phyloP scores from a whole-genome alignment of 23 tunicate genomes.

The Halocynthia roretzi region DNA sequence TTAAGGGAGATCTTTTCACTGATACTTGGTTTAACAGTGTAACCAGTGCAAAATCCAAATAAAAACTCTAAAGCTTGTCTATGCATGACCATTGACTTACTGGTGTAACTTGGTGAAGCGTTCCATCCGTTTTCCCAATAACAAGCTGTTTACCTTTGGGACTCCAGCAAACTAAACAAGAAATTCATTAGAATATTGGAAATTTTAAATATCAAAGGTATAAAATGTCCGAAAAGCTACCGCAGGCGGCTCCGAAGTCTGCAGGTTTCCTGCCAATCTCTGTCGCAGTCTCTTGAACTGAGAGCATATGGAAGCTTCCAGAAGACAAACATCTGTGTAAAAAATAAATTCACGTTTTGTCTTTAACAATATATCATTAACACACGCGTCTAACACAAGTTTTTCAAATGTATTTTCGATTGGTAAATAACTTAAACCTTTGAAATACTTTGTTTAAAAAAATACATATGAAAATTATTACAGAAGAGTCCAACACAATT shows the following conservation, averaged over 20 bases:
- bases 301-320: constrained; percentile 66
- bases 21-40: neutral
- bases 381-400: too few relatives aligned
- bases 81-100: constrained; percentile 23
- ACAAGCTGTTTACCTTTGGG: constrained; percentile 93
- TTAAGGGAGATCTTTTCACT: neutral
- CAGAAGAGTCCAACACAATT: too few relatives aligned
- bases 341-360: neutral
- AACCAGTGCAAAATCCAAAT: neutral
- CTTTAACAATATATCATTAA: neutral
- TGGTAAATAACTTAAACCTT: too few relatives aligned
- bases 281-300: constrained; percentile 39
- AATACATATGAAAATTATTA: too few relatives aligned
- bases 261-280: constrained; percentile 46
- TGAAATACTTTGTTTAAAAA: too few relatives aligned
- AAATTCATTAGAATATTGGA: neutral
- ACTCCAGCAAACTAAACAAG: constrained; percentile 81
- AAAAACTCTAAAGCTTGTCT: neutral
- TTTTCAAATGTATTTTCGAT: too few relatives aligned
- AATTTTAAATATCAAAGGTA: neutral
- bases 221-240: constrained; percentile 1
- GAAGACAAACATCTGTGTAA: constrained; percentile 55
- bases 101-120: constrained; percentile 82
- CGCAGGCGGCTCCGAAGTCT: constrained; percentile 72
- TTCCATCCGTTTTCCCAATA: constrained; percentile 86